These are phyloP conservation scores for Cyprinodon variegatus DNA, from an alignment of 2,113 vertebrate genomes.

Conservation along the genomic window DNA sequence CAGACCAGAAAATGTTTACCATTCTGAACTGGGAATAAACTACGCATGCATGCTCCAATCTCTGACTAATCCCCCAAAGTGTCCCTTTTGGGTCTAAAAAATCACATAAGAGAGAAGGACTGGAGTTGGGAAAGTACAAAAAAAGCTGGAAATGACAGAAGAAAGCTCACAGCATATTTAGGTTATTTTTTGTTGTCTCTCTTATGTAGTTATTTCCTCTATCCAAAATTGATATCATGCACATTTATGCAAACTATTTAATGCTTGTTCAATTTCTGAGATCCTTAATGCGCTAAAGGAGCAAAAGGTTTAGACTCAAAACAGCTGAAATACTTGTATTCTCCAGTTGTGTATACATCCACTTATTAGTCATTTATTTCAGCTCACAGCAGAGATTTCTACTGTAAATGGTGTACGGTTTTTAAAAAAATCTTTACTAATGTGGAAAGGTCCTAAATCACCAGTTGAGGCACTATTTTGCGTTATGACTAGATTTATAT, in stretches of 20 bases:
- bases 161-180: not conserved
- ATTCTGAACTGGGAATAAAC: not conserved
- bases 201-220: not conserved
- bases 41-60: not conserved
- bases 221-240: not conserved
- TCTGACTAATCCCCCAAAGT: not conserved
- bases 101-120: too few relatives aligned
- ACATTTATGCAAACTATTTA: not conserved
- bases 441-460: not conserved
- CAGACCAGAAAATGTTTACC: not conserved
- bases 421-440: not conserved
- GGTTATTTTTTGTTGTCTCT: not conserved
- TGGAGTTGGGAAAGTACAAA: too few relatives aligned
- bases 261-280: not conserved
- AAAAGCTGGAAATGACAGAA: not conserved
- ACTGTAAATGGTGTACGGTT: not conserved
- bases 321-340: not conserved
- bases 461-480: slow-evolving; percentile 15
- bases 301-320: not conserved
- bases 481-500: slow-evolving; percentile 30
- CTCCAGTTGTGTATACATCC: not conserved
- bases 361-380: not conserved
- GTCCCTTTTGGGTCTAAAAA: too few relatives aligned
- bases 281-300: not conserved
- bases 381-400: not conserved